phyloP scores from a whole-genome alignment of 2,797 vertebrate genomes.

The Esox lucius region DNA sequence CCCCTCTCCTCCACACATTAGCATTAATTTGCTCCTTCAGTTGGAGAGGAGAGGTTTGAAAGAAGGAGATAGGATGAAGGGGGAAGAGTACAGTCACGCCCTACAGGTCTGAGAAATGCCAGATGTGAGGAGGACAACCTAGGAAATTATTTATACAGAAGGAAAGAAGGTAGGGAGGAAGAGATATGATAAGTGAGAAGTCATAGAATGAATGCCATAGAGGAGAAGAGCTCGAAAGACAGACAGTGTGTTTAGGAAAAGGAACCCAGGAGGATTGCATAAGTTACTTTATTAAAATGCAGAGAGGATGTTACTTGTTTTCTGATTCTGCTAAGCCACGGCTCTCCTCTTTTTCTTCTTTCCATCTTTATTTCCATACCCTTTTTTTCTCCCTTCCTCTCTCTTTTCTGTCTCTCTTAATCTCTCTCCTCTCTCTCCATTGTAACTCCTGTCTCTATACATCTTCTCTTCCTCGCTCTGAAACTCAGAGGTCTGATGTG shows the following conservation, averaged over 20 bases:
- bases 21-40: not conserved
- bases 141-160: not conserved
- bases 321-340: not conserved
- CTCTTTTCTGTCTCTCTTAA: conserved; percentile 4
- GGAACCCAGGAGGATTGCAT: conserved; percentile 1
- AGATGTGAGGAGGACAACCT: not conserved
- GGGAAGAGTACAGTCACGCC: not conserved
- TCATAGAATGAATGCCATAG: not conserved
- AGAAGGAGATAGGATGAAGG: not conserved
- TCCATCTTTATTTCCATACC: not conserved
- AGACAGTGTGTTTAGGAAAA: not conserved
- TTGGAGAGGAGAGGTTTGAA: not conserved
- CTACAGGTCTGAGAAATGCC: not conserved
- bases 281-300: conserved; percentile 1
- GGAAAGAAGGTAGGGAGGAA: not conserved
- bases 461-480: not conserved
- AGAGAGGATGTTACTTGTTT: not conserved
- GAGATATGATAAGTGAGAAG: not conserved
- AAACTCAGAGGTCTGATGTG: not conserved
- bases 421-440: not conserved
- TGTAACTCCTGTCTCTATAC: not conserved
- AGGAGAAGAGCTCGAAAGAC: not conserved
- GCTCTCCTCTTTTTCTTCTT: not conserved
- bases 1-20: not conserved
- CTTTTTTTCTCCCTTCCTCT: not conserved